Percentiles rank a stretch among this genome's conserved stretches.
Evolutionary conservation across 2,797 vertebrate genomes (phyloP).

Genomic region (Anas capensis): DNA sequence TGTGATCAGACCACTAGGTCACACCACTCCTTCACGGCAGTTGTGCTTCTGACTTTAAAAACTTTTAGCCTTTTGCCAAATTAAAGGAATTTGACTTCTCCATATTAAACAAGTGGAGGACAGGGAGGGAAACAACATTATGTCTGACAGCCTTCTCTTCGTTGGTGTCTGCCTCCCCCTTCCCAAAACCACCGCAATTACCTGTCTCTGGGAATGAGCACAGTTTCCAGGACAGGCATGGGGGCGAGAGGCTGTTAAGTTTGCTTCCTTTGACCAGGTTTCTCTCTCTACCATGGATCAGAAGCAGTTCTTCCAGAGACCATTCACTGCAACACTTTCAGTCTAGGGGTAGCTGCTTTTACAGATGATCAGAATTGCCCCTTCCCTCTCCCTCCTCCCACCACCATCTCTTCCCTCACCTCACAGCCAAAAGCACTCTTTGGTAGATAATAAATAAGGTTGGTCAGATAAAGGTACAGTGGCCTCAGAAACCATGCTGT

Average conservation of each 20-base stretch:
- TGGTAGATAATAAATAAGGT: slow-evolving; percentile 46
- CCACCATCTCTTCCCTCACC: neutral
- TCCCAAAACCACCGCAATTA: neutral
- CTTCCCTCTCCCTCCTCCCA: slow-evolving; percentile 11
- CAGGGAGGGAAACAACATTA: slow-evolving; percentile 16
- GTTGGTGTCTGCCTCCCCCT: neutral
- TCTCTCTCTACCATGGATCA: neutral
- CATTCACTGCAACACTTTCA: neutral
- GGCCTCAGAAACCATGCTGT: slow-evolving; percentile 31
- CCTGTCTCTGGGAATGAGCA: slow-evolving; percentile 20
- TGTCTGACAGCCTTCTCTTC: slow-evolving; percentile 2
- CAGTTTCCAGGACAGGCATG: slow-evolving; percentile 50
- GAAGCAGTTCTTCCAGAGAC: slow-evolving; percentile 7
- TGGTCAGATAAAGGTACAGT: slow-evolving; percentile 40
- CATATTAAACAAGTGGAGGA: neutral
- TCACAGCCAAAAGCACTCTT: slow-evolving; percentile 52
- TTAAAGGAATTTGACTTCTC: slow-evolving; percentile 43
- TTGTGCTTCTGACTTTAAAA: slow-evolving; percentile 63
- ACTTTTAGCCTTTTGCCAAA: slow-evolving; percentile 25
- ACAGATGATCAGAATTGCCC: neutral
- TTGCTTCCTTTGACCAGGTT: slow-evolving; percentile 8
- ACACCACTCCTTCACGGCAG: slow-evolving; percentile 47
- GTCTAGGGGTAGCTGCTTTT: slow-evolving; percentile 3
- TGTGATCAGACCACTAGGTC: slow-evolving; percentile 49
- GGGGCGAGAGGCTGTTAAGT: slow-evolving; percentile 26